Evolutionary conservation across 2,797 vertebrate genomes (phyloP).

Genomic region (Notolepis coatsorum): DNA sequence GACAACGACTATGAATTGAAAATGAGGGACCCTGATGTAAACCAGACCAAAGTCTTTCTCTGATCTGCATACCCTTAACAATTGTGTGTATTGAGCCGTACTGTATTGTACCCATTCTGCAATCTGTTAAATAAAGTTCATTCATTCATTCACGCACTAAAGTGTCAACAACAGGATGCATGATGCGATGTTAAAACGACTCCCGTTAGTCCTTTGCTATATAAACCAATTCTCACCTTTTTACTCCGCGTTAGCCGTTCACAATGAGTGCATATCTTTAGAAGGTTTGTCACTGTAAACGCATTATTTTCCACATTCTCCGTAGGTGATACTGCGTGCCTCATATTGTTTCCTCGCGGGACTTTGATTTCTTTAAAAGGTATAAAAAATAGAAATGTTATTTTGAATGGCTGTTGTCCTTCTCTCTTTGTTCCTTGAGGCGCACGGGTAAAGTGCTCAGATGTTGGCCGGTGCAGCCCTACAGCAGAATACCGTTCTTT

Average conservation of each 20-base stretch:
- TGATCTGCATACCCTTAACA: too few species aligned
- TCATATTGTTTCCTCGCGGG: conserved; percentile 75
- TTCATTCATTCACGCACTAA: too few species aligned
- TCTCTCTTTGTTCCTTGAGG: conserved; percentile 77
- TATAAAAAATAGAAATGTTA: conserved; percentile 24
- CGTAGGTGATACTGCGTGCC: conserved; percentile 78
- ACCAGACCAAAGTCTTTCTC: too few species aligned
- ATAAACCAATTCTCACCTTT: conserved; percentile 76
- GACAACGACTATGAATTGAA: too few species aligned
- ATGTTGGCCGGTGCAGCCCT: conserved; percentile 74
- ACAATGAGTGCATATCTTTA: conserved; percentile 84
- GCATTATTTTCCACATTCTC: conserved; percentile 75
- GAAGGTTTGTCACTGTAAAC: conserved; percentile 72
- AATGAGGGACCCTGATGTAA: too few species aligned
- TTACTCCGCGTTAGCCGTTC: conserved; percentile 80
- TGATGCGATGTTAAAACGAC: not conserved
- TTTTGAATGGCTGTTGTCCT: conserved; percentile 50
- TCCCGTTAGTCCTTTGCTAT: too few species aligned
- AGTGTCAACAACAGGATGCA: not conserved
- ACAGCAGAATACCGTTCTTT: conserved; percentile 70
- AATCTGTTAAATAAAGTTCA: too few species aligned
- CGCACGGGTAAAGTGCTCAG: conserved; percentile 65
- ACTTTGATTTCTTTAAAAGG: conserved; percentile 33
- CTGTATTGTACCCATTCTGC: too few species aligned
- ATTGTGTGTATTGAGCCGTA: too few species aligned